Evolutionary conservation across 1,140 invertebrate species (phyloP).

Genomic region (Forficula auricularia): DNA sequence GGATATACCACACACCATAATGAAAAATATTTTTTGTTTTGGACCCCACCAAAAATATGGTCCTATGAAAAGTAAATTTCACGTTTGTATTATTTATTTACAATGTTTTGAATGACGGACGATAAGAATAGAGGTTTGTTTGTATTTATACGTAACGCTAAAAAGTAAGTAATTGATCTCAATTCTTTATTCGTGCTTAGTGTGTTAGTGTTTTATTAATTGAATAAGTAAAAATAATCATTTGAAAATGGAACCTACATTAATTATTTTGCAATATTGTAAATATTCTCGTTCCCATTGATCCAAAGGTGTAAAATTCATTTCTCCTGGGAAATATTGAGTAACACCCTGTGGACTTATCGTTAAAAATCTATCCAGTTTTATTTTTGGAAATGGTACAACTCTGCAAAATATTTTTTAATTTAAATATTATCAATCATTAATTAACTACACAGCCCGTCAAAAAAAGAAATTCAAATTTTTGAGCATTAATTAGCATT

Average conservation of each 20-base stretch:
- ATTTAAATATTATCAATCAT: no score
- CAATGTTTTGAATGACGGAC: no score
- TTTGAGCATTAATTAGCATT: neutral
- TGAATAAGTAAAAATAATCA: conserved; percentile 1
- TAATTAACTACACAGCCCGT: no score
- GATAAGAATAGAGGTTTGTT: no score
- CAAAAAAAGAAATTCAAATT: conserved; percentile 7
- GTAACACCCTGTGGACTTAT: conserved; percentile 49
- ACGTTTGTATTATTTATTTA: no score
- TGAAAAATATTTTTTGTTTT: no score
- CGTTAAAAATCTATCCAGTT: conserved; percentile 42
- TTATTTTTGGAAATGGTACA: conserved; percentile 41
- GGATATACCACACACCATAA: no score
- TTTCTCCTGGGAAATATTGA: conserved; percentile 40
- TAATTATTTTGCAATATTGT: conserved; percentile 42
- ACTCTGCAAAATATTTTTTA: conserved; percentile 28
- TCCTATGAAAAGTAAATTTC: no score
- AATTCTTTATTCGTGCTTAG: no score
- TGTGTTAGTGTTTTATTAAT: neutral
- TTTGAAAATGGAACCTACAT: conserved; percentile 25
- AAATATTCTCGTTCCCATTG: conserved; percentile 53
- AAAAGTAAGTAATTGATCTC: no score
- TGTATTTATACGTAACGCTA: no score
- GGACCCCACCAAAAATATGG: no score
- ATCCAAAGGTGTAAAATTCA: conserved; percentile 45